Conservation (phyloP, 2,113 vertebrate species). For the Phycodurus eques region DNA sequence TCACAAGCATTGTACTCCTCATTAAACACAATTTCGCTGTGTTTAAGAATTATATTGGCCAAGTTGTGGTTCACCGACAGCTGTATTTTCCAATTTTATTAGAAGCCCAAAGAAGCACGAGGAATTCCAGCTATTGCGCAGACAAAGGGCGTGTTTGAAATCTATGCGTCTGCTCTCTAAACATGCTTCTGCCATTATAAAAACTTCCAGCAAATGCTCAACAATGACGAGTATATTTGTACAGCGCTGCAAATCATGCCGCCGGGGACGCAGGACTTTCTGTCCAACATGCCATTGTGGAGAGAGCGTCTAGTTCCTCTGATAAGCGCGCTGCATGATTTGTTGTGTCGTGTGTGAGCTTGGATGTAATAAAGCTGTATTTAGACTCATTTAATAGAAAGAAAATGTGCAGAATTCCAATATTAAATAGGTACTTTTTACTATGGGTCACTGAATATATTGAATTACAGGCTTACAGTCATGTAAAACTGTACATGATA, state of each 20-base stretch:
- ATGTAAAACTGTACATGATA: background rate
- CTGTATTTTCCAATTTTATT: slow-evolving; percentile 10
- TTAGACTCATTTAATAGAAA: background rate
- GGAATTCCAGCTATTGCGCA: slow-evolving; percentile 36
- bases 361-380: background rate
- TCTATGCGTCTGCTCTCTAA: slow-evolving; percentile 23
- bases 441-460: background rate
- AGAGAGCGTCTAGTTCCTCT: slow-evolving; percentile 7
- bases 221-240: slow-evolving; percentile 43
- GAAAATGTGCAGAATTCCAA: background rate
- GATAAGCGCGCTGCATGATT: background rate
- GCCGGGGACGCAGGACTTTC: background rate
- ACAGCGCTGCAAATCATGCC: slow-evolving; percentile 28
- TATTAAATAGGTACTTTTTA: background rate
- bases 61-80: background rate
- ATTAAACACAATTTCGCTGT: background rate
- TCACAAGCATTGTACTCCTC: background rate
- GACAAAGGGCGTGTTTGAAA: slow-evolving; percentile 34
- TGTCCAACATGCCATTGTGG: slow-evolving; percentile 17
- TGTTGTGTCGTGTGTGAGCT: background rate
- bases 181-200: slow-evolving; percentile 33
- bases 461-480: background rate
- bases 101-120: slow-evolving; percentile 9
- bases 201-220: slow-evolving; percentile 40
- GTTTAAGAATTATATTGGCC: background rate